Base-by-base conservation (phyloP, 2,113 vertebrate genomes). In the Puffinus mauretanicus region DNA sequence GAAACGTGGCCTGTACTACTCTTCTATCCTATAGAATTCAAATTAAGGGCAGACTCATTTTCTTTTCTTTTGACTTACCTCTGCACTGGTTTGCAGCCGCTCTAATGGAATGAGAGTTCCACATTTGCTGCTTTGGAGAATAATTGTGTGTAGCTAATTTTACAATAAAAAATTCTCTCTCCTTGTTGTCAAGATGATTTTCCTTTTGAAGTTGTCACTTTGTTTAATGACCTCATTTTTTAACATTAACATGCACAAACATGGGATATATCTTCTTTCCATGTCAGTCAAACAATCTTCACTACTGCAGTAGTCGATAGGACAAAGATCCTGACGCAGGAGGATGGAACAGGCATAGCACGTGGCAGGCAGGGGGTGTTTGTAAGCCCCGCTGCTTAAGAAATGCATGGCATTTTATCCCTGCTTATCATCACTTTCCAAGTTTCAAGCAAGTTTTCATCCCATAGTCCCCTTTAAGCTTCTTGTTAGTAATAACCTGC, bases 151-250 rank as follows among this genome's bases (percentile, higher is more conserved):
- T 89, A 87, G 70, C 44, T 96, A 86, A 52, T 97, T 96, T 94
- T 82, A 90, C 57, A 85, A 82, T 82, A 73, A 82, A 76, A 47
- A 52, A 25, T 15, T 61, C 11, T 78, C 22, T 79, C 36, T 93
- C 16, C 40, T 61, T 77, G 70, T 92, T 96, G 90, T 95, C 85
- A 96, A 79, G 85, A 90, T 97, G 82, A 93, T 94, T 92, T 90
- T 92, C 49, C 47, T 95, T 91, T 95, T 91, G 42, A 90, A 90
- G 44, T 69, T 95, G 61, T 78, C 46, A 66, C n/a, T 96, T 91
- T 88, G 11, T 78, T 82, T 92, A 82, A 67, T 11, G 16, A 57
- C 40, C 20, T 95, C 10, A 27, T 81, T 96, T 96, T 96, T 92
- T 82, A 96, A 80, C 21, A 62, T 86, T 89, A 40, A 71, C 40